phyloP scores from a whole-genome alignment of 1,140 invertebrate species.

The Sarcophaga peregrina region DNA sequence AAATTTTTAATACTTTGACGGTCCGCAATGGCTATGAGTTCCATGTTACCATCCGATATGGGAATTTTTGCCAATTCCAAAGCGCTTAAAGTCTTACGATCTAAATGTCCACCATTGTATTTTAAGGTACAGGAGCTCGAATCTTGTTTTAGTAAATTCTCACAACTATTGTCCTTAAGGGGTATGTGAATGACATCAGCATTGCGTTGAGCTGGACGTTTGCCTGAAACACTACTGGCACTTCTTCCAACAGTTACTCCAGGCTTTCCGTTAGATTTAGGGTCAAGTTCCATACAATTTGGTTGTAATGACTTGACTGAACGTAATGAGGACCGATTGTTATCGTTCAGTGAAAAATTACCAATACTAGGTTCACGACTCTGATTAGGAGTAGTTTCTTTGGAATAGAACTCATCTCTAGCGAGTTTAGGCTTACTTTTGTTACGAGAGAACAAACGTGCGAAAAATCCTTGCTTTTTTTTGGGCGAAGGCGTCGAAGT shows the following conservation, averaged over 20 bases:
- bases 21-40: constrained; percentile 64
- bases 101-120: constrained; percentile 57
- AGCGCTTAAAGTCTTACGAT: constrained; percentile 64
- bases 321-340: constrained; percentile 58
- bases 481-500: constrained; percentile 65
- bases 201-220: constrained; percentile 66
- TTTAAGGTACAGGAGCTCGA: constrained; percentile 60
- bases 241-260: constrained; percentile 70
- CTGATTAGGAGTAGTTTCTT: constrained; percentile 52
- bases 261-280: constrained; percentile 46
- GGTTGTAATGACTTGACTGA: constrained; percentile 55
- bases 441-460: constrained; percentile 72
- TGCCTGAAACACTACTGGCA: constrained; percentile 71
- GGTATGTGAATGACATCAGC: constrained; percentile 73
- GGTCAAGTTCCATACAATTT: constrained; percentile 44
- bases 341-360: constrained; percentile 55
- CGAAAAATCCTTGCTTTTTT: constrained; percentile 73
- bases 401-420: constrained; percentile 13
- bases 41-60: constrained; percentile 64
- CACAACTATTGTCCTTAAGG: constrained; percentile 63
- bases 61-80: constrained; percentile 64
- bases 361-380: constrained; percentile 58
- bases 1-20: constrained; percentile 63
- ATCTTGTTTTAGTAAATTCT: constrained; percentile 49
- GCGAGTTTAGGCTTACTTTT: constrained; percentile 62